Evolutionary conservation across 1,140 invertebrate genomes (phyloP), one percentile per base, ranked within the genome.

Genomic region (Argopecten irradians): DNA sequence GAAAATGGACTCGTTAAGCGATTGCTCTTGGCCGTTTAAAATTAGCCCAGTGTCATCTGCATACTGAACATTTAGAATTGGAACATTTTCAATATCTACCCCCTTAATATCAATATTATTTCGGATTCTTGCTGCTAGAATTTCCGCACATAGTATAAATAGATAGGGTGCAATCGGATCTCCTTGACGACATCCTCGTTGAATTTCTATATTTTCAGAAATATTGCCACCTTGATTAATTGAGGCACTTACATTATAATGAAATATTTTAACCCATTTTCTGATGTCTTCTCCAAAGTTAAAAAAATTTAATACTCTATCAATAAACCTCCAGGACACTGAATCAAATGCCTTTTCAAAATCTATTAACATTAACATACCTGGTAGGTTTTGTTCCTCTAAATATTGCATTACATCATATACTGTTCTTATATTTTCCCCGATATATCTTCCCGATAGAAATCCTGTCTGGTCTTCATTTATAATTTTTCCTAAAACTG

Each of bases 1-100:
- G 32, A 28, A 8, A n/a, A 89, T 22, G 2, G 46, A 28, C 43
- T 84, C 28, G 36, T 85, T 85, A 19, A 89, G 82, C 8, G 89
- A 87, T 9, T 1, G 19, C 41, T 84, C 85, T 41, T 0, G 28
- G 1, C 86, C 86, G 28, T 85, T 84, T 32, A 87, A 36, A 11
- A 89, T 86, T 19, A 90, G 82, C 33, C 41, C 39, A 13, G 89
- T 90, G 32, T 90, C 87, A 83, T 88, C 89, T 19, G 86, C 89
- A 84, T 85, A 90, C 36, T 90, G 89, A 1, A 41, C 33, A 32
- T 88, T 28, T 9, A 83, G 35, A 88, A 84, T 82, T 82, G 86
- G 87, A 9, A 86, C 34, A 22, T 82, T 22, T 8, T 39, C 34
- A 1, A 86, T 71, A 36, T 39, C 28, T 34, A 90, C 84, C 1